phyloP scores from a whole-genome alignment of 1,140 invertebrate species.

The Anastrepha ludens region DNA sequence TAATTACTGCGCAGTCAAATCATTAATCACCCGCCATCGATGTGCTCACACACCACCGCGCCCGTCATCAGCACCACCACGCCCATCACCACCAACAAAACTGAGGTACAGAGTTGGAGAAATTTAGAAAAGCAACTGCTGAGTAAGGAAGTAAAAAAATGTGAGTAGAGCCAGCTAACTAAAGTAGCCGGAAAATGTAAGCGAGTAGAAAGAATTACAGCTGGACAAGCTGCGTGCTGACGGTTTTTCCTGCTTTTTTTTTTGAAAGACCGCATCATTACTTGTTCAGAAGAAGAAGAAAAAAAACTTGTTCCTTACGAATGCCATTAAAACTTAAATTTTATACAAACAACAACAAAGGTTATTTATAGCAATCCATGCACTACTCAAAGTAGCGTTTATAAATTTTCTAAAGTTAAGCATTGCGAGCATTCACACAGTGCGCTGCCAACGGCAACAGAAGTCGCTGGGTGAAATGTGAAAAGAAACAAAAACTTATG shows the following conservation, averaged over 20 bases:
- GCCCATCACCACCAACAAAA: not conserved
- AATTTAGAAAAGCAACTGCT: not conserved
- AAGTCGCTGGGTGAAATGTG: not conserved
- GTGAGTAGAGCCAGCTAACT: not conserved
- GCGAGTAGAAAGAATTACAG: not conserved
- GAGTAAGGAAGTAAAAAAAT: not conserved
- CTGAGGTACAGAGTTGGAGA: not conserved
- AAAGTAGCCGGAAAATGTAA: slow-evolving; percentile 2
- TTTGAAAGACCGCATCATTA: not conserved
- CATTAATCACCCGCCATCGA: slow-evolving; percentile 26
- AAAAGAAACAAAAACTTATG: slow-evolving; percentile 65
- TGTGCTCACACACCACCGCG: not conserved
- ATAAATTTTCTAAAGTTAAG: slow-evolving; percentile 5
- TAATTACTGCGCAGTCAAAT: slow-evolving; percentile 4
- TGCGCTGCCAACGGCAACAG: slow-evolving; percentile 4
- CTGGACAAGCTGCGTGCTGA: not conserved
- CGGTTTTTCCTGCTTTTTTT: not conserved
- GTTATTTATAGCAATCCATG: slow-evolving; percentile 27
- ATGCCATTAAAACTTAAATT: slow-evolving; percentile 55
- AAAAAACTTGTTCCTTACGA: slow-evolving; percentile 31
- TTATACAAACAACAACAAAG: slow-evolving; percentile 31
- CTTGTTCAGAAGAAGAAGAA: not conserved
- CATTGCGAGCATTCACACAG: not conserved
- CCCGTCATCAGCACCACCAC: not conserved
- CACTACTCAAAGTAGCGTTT: not conserved